A percentile compares a stretch with the other conserved stretches of the same genome.
phyloP scores from a whole-genome alignment of 1,140 invertebrate genomes.

The Magallana ariakensis region DNA sequence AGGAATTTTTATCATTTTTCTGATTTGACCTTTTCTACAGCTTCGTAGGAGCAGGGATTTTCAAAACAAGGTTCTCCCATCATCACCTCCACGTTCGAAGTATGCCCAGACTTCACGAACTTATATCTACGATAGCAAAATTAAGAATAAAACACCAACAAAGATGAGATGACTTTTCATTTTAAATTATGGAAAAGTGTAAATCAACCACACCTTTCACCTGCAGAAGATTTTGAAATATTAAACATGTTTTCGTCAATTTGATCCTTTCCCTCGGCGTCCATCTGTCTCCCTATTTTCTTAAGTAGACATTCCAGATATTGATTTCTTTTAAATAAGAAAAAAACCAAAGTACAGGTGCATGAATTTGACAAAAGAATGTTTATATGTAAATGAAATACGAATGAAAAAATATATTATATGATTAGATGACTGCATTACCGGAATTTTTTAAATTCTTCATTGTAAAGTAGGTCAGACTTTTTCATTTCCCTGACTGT shows the following conservation, averaged over 20 bases:
- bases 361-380: neutral
- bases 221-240: neutral
- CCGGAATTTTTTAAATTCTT: neutral
- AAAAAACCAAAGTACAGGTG: neutral
- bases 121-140: neutral
- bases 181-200: neutral
- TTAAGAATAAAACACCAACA: neutral
- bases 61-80: constrained; percentile 2
- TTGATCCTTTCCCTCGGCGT: neutral
- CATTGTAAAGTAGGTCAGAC: neutral
- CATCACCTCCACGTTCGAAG: neutral
- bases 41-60: constrained; percentile 24
- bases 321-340: neutral
- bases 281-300: neutral
- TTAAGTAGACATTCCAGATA: neutral
- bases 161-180: neutral
- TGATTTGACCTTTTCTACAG: constrained; percentile 1
- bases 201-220: neutral
- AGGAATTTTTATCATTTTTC: neutral
- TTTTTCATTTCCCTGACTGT: too few relatives aligned
- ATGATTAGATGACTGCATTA: too few relatives aligned
- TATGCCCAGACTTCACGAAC: neutral
- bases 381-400: neutral
- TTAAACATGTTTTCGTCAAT: neutral
- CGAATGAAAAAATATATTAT: neutral